Conservation (phyloP, 1,140 invertebrate species). For the Panulirus ornatus region DNA sequence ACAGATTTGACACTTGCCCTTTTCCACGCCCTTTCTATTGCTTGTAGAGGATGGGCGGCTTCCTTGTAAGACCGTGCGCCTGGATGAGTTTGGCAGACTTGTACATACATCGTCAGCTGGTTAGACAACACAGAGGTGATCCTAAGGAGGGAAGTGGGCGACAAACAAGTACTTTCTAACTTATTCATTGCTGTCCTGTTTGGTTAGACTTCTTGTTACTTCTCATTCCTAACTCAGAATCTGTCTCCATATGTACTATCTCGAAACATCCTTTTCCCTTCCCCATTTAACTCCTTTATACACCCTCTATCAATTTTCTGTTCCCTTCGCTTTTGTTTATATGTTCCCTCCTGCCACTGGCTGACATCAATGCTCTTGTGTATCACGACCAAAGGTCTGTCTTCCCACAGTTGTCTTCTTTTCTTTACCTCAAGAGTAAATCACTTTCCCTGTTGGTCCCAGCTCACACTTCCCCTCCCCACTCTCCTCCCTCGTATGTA, state of each 20-base stretch:
- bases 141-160: no score
- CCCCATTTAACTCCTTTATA: neutral
- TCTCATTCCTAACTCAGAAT: neutral
- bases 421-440: conserved; percentile 5
- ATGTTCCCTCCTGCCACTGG: neutral
- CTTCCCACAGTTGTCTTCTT: neutral
- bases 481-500: neutral
- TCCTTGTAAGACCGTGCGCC: no score
- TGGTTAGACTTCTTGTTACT: neutral
- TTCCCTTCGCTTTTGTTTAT: neutral
- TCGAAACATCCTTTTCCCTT: neutral
- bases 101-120: no score
- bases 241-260: neutral
- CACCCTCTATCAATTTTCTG: neutral
- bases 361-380: neutral
- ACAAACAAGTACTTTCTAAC: neutral
- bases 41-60: no score
- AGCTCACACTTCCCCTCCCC: neutral
- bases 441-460: neutral
- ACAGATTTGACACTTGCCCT: no score
- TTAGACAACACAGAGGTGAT: no score
- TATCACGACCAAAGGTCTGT: neutral
- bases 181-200: neutral
- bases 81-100: no score
- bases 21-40: no score